Evolutionary conservation across 2,113 vertebrate genomes (phyloP).

Genomic region (Sminthopsis crassicaudata): DNA sequence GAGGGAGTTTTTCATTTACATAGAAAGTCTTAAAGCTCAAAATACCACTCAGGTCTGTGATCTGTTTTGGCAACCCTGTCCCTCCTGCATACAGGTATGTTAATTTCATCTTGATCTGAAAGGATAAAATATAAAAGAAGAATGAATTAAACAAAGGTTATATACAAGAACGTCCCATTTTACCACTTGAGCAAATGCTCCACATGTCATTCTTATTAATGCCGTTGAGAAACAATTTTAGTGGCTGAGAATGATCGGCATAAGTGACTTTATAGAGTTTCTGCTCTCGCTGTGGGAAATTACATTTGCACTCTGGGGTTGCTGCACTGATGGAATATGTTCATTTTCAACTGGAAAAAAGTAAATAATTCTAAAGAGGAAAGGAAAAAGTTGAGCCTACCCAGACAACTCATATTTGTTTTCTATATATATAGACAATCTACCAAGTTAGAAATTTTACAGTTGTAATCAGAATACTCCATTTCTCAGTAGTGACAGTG

Average conservation of each 20-base stretch:
- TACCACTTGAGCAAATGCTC: constrained; percentile 76
- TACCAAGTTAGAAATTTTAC: constrained; percentile 77
- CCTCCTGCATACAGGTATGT: constrained; percentile 44
- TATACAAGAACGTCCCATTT: constrained; percentile 70
- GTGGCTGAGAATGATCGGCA: constrained; percentile 63
- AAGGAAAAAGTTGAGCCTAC: constrained; percentile 74
- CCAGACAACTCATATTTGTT: constrained; percentile 74
- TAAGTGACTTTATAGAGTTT: constrained; percentile 73
- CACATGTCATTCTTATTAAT: constrained; percentile 80
- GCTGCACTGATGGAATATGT: constrained; percentile 72
- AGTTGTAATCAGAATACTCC: constrained; percentile 66
- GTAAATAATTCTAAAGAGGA: constrained; percentile 75
- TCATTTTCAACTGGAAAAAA: constrained; percentile 74
- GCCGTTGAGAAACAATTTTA: constrained; percentile 65
- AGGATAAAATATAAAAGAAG: constrained; percentile 67
- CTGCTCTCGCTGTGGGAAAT: constrained; percentile 77
- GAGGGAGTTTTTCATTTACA: constrained; percentile 25
- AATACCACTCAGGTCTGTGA: background rate
- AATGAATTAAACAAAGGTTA: constrained; percentile 79
- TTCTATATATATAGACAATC: constrained; percentile 63
- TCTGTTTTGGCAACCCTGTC: constrained; percentile 30
- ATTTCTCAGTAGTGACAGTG: constrained; percentile 72
- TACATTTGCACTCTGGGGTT: constrained; percentile 78
- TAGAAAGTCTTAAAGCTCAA: constrained; percentile 42
- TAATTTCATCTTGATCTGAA: constrained; percentile 75